Evolutionary conservation across 2,888 invertebrate species (phyloP), one percentile per base, ranked within the genome.

Genomic region (Unio delphinus): DNA sequence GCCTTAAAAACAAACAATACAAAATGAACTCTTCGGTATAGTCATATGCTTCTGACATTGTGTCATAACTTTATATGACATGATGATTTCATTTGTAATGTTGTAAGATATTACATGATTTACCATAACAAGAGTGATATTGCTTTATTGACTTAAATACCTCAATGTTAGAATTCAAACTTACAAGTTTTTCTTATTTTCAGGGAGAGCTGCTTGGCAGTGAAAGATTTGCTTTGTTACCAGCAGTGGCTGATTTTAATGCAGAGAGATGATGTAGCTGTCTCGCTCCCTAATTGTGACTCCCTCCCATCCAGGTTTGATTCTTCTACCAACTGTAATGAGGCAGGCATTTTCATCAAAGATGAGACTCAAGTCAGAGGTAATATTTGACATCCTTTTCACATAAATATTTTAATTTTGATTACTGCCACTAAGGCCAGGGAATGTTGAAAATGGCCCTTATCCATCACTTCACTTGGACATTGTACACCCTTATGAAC

Each of bases 131-230:
- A 60, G 60, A 18, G 8, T 28, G 28, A n/a, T 23, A 23, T 60
- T 17, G 18, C 26, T 28, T 60, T 18, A 26, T 20, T 18, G 17
- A 28, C 18, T 60, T 60, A 60, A 6, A 28, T 23, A 60, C 8
- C 6, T 7, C 60, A 60, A 34, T 34, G 60, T 3, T 65, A 18
- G 26, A 28, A 65, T 23, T 23, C 55, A 45, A 45, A 11, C 8
- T 45, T 45, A 45, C 11, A 34, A 11, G 3, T 15, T 45, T 15
- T 15, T 62, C 15, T 15, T 45, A 3, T 59, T 79, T 84, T 8
- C 82, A 90, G 95, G 87, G 97, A 98, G 92, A 97, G 97, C 89
- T 98, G 98, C 89, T 93, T 95, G 88, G 97, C 97, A 67, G 95
- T 96, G 45, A 94, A 94, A 88, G 93, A 95, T 89, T 93, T 96